Conservation (phyloP, 2,888 invertebrate species). For the Scaptomyza parva region DNA sequence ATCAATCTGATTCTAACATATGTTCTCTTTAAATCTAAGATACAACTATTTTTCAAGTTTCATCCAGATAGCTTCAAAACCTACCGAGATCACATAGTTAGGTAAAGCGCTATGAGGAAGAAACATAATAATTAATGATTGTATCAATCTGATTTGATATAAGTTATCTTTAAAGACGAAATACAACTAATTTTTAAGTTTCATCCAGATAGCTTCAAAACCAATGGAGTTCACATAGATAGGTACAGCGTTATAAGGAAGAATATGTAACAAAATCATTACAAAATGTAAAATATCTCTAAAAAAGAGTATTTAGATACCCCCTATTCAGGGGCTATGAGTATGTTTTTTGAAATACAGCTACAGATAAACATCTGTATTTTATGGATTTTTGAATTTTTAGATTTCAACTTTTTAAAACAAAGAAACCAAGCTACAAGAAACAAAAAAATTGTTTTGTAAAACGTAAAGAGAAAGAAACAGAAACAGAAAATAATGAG, state of each 20-base stretch:
- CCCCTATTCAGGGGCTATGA: too few relatives aligned
- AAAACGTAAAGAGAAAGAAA: constrained; percentile 18
- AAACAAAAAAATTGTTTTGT: background rate
- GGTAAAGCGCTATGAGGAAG: background rate
- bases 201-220: background rate
- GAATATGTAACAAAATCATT: too few relatives aligned
- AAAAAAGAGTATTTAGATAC: background rate
- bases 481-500: constrained; percentile 41
- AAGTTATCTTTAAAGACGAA: background rate
- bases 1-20: background rate
- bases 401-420: constrained; percentile 7
- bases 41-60: background rate
- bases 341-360: background rate
- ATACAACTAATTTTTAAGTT: background rate
- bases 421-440: background rate
- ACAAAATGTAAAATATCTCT: background rate
- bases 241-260: background rate
- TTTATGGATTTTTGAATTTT: constrained; percentile 9
- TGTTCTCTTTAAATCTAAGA: background rate
- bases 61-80: background rate
- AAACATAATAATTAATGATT: background rate
- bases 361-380: background rate
- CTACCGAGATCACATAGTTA: background rate
- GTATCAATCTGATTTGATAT: background rate
- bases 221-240: background rate